Conservation (phyloP, 2,888 invertebrate species). For the Diarsia mendica region DNA sequence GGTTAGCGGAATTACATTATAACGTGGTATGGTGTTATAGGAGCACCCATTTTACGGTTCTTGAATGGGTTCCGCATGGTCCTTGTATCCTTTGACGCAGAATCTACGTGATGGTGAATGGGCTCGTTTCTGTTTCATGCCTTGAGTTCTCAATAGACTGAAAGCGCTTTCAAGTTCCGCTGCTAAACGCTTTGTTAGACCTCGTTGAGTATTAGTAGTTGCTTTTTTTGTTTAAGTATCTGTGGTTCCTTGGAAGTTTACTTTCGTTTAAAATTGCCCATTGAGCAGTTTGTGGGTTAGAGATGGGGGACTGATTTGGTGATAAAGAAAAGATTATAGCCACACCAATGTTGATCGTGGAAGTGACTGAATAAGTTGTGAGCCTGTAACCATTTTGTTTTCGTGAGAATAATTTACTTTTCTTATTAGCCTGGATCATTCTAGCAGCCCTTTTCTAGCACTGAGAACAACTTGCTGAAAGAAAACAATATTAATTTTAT, state of each 20-base stretch:
- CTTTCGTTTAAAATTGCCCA: conserved; percentile 22
- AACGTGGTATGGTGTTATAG: conserved; percentile 72
- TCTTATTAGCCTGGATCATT: not conserved
- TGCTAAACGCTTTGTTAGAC: conserved; percentile 51
- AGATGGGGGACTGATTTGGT: not conserved
- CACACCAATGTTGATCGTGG: not conserved
- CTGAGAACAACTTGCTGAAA: not conserved
- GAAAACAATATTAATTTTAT: too few species aligned
- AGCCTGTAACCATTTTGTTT: not conserved
- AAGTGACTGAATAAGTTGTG: too few species aligned
- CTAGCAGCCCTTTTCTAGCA: not conserved
- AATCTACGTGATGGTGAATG: conserved; percentile 85
- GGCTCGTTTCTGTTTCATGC: conserved; percentile 86
- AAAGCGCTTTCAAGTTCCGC: conserved; percentile 67
- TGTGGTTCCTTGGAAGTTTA: conserved; percentile 33
- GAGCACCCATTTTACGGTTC: conserved; percentile 81
- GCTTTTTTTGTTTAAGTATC: conserved; percentile 25
- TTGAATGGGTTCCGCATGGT: conserved; percentile 78
- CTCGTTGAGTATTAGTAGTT: conserved; percentile 41
- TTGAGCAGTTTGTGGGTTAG: conserved; percentile 18
- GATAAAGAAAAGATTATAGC: not conserved
- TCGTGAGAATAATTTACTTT: not conserved
- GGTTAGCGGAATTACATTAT: conserved; percentile 82
- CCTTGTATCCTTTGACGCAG: conserved; percentile 79
- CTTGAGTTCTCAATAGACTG: conserved; percentile 79